Evolutionary conservation across 1,140 invertebrate species (phyloP).

Genomic region (Caenorhabditis remanei): DNA sequence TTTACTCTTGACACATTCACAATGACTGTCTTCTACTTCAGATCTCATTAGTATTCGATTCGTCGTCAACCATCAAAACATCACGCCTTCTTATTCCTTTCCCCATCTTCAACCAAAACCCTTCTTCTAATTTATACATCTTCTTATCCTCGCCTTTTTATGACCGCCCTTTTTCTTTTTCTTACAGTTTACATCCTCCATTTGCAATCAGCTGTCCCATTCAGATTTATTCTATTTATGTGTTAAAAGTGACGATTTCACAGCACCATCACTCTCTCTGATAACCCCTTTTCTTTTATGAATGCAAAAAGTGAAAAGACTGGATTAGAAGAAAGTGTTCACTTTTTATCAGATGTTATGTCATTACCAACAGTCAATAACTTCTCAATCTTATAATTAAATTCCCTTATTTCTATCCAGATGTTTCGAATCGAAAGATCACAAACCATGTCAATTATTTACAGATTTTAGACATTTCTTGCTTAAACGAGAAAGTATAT

Average conservation of each 20-base stretch:
- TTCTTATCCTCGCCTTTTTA: slow-evolving; percentile 42
- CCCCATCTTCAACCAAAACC: background rate
- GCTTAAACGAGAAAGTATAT: too few species aligned
- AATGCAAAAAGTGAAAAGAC: background rate
- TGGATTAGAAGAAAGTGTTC: slow-evolving; percentile 24
- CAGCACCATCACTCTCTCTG: background rate
- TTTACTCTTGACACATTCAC: slow-evolving; percentile 13
- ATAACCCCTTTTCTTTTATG: background rate
- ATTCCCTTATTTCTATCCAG: background rate
- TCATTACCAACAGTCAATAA: background rate
- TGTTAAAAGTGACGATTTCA: background rate
- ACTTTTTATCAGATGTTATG: slow-evolving; percentile 8
- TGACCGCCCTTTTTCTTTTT: slow-evolving; percentile 23
- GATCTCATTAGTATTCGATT: slow-evolving; percentile 36
- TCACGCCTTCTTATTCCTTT: slow-evolving; percentile 11
- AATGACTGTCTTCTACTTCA: slow-evolving; percentile 38
- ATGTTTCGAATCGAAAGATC: background rate
- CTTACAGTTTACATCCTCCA: slow-evolving; percentile 7
- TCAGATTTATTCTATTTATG: slow-evolving; percentile 20
- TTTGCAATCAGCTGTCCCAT: slow-evolving; percentile 45
- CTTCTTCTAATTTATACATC: slow-evolving; percentile 46
- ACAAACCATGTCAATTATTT: too few species aligned
- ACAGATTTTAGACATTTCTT: too few species aligned
- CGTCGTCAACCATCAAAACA: slow-evolving; percentile 11
- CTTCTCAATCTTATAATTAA: background rate